Conservation (phyloP, 2,797 vertebrate genomes). For the Austrolebias charrua region DNA sequence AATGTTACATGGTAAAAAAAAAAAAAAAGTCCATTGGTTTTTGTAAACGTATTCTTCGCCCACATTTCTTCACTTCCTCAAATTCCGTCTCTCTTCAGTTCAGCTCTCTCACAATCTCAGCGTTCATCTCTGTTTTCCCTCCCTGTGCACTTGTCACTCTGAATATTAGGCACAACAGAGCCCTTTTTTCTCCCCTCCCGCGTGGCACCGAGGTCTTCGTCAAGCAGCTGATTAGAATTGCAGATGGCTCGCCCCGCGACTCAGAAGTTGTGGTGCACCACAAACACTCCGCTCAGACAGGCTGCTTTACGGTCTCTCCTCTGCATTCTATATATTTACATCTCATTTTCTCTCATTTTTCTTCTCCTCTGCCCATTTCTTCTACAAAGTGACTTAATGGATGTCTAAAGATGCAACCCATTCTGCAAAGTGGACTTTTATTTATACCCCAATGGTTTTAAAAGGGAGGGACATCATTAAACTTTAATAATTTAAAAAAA, state of each 20-base stretch:
- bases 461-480: constrained; percentile 25
- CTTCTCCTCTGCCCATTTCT: constrained; percentile 25
- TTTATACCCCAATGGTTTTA: constrained; percentile 10
- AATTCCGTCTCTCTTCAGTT: constrained; percentile 38
- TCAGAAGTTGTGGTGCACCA: constrained; percentile 37
- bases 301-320: constrained; percentile 49
- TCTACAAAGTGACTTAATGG: constrained; percentile 63
- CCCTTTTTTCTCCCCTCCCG: constrained; percentile 40
- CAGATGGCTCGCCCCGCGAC: constrained; percentile 55
- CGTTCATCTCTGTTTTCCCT: constrained; percentile 28
- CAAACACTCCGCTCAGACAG: constrained; percentile 49
- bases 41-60: constrained; percentile 27
- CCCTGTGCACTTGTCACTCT: constrained; percentile 44
- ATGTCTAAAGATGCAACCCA: constrained; percentile 48
- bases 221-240: constrained; percentile 75
- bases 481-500: constrained; percentile 51
- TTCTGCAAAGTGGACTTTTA: constrained; percentile 45
- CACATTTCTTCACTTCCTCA: constrained; percentile 34
- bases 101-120: constrained; percentile 16
- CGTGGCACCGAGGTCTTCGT: constrained; percentile 65
- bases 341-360: constrained; percentile 20
- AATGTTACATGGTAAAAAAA: neutral
- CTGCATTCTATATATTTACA: constrained; percentile 27
- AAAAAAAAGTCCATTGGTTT: constrained; percentile 48
- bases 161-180: constrained; percentile 41